Conservation (phyloP, 2,797 vertebrate genomes). For the Apogon talboti region DNA sequence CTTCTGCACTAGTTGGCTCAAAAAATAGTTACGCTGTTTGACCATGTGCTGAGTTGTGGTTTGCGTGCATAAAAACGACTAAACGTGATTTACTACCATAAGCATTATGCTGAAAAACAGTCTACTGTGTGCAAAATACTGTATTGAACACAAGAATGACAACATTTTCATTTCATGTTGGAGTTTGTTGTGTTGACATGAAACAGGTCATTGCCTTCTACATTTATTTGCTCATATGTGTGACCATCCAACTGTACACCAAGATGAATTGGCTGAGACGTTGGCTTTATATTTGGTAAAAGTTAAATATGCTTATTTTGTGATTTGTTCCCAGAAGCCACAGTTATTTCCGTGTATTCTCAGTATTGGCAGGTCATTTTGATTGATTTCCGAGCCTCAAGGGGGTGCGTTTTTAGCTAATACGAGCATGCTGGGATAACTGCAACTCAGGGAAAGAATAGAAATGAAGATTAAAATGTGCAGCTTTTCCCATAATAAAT, state of each 20-base stretch:
- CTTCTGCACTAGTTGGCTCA: slow-evolving; percentile 4
- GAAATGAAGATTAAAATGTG: slow-evolving; percentile 1
- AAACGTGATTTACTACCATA: slow-evolving; percentile 12
- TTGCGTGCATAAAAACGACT: slow-evolving; percentile 1
- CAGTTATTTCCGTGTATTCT: not conserved
- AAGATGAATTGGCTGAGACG: not conserved
- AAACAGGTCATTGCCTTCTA: not conserved
- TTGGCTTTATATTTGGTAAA: not conserved
- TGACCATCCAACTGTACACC: not conserved
- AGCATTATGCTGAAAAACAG: slow-evolving; percentile 3
- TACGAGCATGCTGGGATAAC: not conserved
- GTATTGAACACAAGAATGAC: slow-evolving; percentile 3
- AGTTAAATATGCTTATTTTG: not conserved
- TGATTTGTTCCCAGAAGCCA: not conserved
- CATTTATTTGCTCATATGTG: not conserved
- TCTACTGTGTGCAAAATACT: slow-evolving; percentile 14
- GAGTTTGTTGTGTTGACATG: not conserved
- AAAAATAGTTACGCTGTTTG: slow-evolving; percentile 46
- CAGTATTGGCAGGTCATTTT: too few species aligned
- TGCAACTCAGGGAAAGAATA: not conserved
- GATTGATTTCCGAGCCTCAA: too few species aligned
- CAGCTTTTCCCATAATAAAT: slow-evolving; percentile 1
- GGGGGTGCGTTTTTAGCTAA: not conserved
- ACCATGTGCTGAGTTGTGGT: slow-evolving; percentile 22
- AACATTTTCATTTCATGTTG: not conserved